Base-by-base conservation (phyloP, 1,140 invertebrate genomes). In the Hyposmocoma kahamanoa region DNA sequence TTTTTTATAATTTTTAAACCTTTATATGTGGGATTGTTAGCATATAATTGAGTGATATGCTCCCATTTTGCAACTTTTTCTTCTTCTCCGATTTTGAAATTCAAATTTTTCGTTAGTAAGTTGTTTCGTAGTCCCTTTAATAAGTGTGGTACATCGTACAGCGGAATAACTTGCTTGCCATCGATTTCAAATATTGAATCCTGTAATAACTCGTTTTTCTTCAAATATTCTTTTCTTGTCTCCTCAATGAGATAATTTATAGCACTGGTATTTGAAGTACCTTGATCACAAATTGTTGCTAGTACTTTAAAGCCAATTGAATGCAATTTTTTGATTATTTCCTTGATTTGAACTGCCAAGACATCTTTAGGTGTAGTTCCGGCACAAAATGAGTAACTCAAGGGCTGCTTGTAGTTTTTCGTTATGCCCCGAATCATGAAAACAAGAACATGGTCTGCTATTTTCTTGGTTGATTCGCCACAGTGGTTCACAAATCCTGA, bases 361-460 rank as follows among this genome's bases (percentile, higher is more conserved):
- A 51, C 19, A 8, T 24, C 18, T 13, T 42, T 20, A 18, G 30
- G 45, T 55, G 53, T 59, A 13, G 22, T 52, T 1, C 56, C 44
- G 4, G 45, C 17, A 43, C 47, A 56, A 50, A 62, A 67, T 10
- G 51, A 42, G 39, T 59, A 77, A 3, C 52, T 50, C 1, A 81
- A 19, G 8, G 77, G 69, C 39, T 73, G 70, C 47, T 73, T 79
- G 19, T 55, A 67, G 15, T 65, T 56, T 50, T 53, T 48, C 13
- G 43, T 24, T 11, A 56, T 17, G 1, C 49, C 54, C 22, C 45
- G 34, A 9, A 56, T n/a, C 42, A 56, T 44, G 21, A 48, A 56
- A 21, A 56, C 54, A 13, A 51, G 36, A 6, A 41, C 54, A 44
- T 56, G 54, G 13, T 56, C 49, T 17, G 54, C 45, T 32, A 38